phyloP scores from a whole-genome alignment of 2,113 vertebrate species.

The Isurus oxyrinchus region DNA sequence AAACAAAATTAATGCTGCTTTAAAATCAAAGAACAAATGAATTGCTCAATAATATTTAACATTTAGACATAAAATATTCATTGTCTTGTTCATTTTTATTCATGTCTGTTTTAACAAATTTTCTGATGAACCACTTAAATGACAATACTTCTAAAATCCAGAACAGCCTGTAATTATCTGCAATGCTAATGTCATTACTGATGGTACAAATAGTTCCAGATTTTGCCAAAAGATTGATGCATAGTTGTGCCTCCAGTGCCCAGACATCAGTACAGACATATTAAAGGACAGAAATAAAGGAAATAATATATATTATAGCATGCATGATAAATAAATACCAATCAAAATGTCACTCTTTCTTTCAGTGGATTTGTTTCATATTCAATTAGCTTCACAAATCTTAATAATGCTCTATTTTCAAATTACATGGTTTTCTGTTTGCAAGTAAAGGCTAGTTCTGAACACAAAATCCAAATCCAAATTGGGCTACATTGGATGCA shows the following conservation, averaged over 20 bases:
- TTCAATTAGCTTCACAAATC: background rate
- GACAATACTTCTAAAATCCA: constrained; percentile 3
- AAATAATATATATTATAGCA: background rate
- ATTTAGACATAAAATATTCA: background rate
- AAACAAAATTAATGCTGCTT: background rate
- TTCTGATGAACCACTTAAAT: background rate
- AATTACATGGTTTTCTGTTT: background rate
- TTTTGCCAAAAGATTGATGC: background rate
- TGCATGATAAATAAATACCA: background rate
- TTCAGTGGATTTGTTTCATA: background rate
- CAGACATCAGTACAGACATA: background rate
- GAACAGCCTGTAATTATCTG: background rate
- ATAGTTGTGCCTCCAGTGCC: background rate
- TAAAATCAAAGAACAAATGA: background rate
- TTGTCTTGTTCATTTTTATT: background rate
- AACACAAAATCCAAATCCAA: background rate
- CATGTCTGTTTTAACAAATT: background rate
- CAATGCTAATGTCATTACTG: constrained; percentile 9
- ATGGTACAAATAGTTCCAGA: background rate
- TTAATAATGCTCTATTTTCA: background rate
- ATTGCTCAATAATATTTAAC: background rate
- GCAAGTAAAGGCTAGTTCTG: background rate
- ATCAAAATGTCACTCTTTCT: background rate
- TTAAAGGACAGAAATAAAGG: background rate
- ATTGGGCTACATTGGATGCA: background rate